Evolutionary conservation across 2,797 vertebrate genomes (phyloP).

Genomic region (Galago senegalensis): DNA sequence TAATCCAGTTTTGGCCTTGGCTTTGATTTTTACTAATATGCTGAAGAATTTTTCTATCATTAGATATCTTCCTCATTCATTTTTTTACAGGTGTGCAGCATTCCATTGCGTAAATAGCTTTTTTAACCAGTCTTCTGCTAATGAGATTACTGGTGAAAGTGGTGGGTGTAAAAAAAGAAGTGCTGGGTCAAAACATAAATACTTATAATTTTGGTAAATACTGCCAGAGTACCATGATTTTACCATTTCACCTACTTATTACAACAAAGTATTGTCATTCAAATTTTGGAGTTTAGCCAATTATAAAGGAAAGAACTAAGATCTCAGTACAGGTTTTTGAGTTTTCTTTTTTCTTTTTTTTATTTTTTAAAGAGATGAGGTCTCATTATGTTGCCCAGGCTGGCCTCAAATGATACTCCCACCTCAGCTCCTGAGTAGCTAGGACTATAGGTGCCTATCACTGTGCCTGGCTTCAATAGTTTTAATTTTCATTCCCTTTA

Average conservation of each 20-base stretch:
- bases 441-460: not conserved
- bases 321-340: not conserved
- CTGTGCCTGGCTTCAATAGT: not conserved
- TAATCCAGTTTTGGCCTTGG: not conserved
- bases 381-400: not conserved
- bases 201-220: not conserved
- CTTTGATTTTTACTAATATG: not conserved
- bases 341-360: not conserved
- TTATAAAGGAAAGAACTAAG: conserved; percentile 40
- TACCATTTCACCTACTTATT: conserved; percentile 13
- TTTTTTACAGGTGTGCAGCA: not conserved
- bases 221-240: not conserved
- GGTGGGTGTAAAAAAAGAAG: no score
- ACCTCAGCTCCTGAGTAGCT: not conserved
- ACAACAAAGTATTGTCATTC: not conserved
- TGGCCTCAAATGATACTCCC: not conserved
- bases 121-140: conserved; percentile 9
- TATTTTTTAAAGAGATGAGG: not conserved
- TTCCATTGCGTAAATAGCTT: not conserved
- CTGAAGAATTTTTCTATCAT: not conserved
- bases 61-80: not conserved
- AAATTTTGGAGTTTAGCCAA: not conserved
- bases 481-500: conserved; percentile 38
- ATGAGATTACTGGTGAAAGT: not conserved
- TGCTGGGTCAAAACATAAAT: not conserved